Percentiles rank a stretch among this genome's conserved stretches.
Evolutionary conservation across 2,888 invertebrate species (phyloP).

Genomic region (Agriopis marginaria): DNA sequence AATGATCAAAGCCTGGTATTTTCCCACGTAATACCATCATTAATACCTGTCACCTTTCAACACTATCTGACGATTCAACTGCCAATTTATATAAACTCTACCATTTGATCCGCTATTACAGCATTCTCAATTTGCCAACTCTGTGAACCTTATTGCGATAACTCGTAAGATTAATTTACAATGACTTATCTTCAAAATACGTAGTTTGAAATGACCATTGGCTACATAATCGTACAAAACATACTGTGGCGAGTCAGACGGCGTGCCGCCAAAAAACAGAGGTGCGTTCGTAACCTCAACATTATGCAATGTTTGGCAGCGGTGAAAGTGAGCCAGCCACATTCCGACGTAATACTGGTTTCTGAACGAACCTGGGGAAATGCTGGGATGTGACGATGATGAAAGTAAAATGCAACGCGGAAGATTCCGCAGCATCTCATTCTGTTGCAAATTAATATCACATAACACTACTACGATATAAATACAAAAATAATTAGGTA

Average conservation of each 20-base stretch:
- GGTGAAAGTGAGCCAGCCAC: conserved; percentile 70
- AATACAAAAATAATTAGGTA: no score
- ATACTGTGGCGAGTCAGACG: conserved; percentile 57
- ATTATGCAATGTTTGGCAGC: conserved; percentile 41
- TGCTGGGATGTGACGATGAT: conserved; percentile 17
- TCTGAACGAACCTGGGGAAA: conserved; percentile 31
- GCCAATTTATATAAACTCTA: conserved; percentile 9
- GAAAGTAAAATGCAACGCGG: conserved; percentile 33
- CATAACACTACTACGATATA: no score
- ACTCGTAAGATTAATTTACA: conserved; percentile 5
- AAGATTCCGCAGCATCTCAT: conserved; percentile 4
- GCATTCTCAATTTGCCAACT: background rate
- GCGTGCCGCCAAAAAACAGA: conserved; percentile 70
- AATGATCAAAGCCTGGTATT: background rate
- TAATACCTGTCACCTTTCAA: conserved; percentile 21
- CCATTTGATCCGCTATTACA: background rate
- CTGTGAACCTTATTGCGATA: conserved; percentile 1
- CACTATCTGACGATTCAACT: conserved; percentile 3
- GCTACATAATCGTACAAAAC: conserved; percentile 19
- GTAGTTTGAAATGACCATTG: background rate
- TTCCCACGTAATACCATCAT: conserved; percentile 21
- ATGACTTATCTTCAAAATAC: background rate
- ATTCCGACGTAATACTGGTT: conserved; percentile 58
- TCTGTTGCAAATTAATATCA: no score
- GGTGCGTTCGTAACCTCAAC: conserved; percentile 49